Base-by-base conservation (phyloP, 2,113 vertebrate species). In the Leuciscus idus region DNA sequence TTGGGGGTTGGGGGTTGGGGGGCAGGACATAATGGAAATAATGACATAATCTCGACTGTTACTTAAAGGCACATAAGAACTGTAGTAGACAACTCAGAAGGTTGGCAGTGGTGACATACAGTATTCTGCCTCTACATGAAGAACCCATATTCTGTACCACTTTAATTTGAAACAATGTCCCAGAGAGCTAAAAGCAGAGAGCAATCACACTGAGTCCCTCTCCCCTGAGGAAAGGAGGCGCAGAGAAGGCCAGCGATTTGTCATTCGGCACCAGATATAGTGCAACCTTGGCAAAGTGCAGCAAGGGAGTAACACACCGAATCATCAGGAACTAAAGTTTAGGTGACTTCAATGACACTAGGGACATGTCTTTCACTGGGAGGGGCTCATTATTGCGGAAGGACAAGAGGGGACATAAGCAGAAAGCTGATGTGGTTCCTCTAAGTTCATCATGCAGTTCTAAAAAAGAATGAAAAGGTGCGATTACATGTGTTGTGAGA, bases 261-360 rank as follows among this genome's bases (percentile, higher is more conserved):
- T 91, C 85, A 90, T 90, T 88, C 74, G 64, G 79, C 83, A 85
- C 83, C 87, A 89, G 91, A 92, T 89, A 81, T 89, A 89, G 89
- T 87, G 90, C 90, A 91, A 91, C 91, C 90, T 90, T 91, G 90
- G 88, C 90, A 88, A 90, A 89, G 79, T 83, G 83, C 79, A 66
- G 75, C 23, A 74, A 87, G 81, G 59, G 83, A 91, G 86, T 88
- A 87, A 87, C 87, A 85, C 87, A 70, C 48, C 46, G 90, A 85
- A 91, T 87, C 90, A 91, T 88, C 88, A 66, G 68, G 84, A 92
- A 88, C 88, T 87, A 89, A 91, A 89, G 90, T 89, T 89, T 88
- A 33, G 85, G 68, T 86, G 79, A 90, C 87, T 84, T 82, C 62
- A 86, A 86, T 91, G 90, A 92, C 89, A 90, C 73, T 83, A 68